Conservation (phyloP, 2,113 vertebrate species). For the Paradoxurus hermaphroditus region DNA sequence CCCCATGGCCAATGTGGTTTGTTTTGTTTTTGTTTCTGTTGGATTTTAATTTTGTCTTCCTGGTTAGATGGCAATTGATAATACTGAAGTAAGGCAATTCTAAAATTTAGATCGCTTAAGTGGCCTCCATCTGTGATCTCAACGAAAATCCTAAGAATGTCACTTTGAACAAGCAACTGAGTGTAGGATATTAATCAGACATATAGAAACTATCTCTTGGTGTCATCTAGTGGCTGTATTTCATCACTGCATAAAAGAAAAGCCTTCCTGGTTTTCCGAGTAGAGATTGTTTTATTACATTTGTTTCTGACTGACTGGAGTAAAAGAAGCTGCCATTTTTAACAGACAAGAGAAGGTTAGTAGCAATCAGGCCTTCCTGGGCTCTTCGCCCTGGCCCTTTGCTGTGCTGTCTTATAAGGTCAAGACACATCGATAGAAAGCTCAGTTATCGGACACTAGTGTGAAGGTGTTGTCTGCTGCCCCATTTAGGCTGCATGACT, state of each 20-base stretch:
- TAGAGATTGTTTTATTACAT: conserved; percentile 25
- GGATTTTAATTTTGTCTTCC: neutral
- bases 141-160: conserved; percentile 81
- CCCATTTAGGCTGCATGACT: conserved; percentile 82
- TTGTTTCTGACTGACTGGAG: conserved; percentile 77
- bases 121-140: conserved; percentile 81
- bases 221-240: conserved; percentile 97
- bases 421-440: conserved; percentile 76
- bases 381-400: conserved; percentile 77
- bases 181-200: conserved; percentile 81
- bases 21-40: neutral
- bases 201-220: conserved; percentile 91
- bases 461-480: conserved; percentile 82
- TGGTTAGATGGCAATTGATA: conserved; percentile 75
- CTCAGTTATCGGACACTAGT: conserved; percentile 79
- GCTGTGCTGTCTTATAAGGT: conserved; percentile 81
- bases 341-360: conserved; percentile 74
- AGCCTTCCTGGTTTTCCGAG: conserved; percentile 27
- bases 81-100: conserved; percentile 77
- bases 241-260: conserved; percentile 89
- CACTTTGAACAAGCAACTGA: conserved; percentile 72
- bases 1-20: conserved; percentile 58
- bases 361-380: conserved; percentile 61
- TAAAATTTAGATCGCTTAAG: conserved; percentile 78
- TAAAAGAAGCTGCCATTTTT: conserved; percentile 80